phyloP scores from a whole-genome alignment of 2,113 vertebrate genomes.

The Lophius piscatorius region DNA sequence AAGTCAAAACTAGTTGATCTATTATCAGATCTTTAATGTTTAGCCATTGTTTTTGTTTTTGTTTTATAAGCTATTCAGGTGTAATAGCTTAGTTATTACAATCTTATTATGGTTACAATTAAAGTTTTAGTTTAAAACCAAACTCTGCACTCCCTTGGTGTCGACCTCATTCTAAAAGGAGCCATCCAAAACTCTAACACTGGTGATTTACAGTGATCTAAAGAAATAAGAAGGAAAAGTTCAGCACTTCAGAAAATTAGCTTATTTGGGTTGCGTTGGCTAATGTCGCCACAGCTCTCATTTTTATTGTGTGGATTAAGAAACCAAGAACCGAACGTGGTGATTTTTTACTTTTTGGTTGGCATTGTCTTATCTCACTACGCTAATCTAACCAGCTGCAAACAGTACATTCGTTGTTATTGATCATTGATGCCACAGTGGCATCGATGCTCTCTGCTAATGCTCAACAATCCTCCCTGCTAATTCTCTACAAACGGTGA shows the following conservation, averaged over 20 bases:
- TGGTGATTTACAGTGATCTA: not conserved
- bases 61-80: conserved; percentile 31
- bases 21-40: conserved; percentile 27
- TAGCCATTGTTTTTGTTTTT: conserved; percentile 25
- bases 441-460: too few species aligned
- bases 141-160: not conserved
- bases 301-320: too few species aligned
- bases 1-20: conserved; percentile 11
- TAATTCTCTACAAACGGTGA: not conserved
- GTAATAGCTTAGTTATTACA: conserved; percentile 11
- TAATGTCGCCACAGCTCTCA: too few species aligned
- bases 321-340: too few species aligned
- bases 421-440: too few species aligned
- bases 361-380: too few species aligned
- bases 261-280: too few species aligned
- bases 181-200: not conserved
- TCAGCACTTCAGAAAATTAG: not conserved
- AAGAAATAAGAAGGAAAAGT: too few species aligned
- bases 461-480: too few species aligned
- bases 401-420: not conserved
- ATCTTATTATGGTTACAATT: not conserved
- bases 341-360: too few species aligned
- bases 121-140: conserved; percentile 2
- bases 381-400: not conserved
- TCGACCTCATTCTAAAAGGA: not conserved